phyloP scores from a whole-genome alignment of 2,888 invertebrate species.

The Ennomos quercinarius region DNA sequence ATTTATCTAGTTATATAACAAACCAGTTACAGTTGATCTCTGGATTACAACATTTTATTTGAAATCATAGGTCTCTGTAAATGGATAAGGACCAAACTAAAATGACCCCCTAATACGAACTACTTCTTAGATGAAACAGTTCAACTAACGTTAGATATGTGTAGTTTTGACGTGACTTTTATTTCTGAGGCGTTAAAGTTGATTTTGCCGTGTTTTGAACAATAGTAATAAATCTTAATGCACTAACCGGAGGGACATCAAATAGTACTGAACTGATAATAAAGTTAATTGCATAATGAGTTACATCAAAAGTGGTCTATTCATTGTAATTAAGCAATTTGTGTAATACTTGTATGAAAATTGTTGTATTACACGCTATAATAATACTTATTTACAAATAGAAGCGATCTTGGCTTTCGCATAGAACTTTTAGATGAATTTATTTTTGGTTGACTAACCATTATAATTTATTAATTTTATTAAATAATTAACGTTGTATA shows the following conservation, averaged over 20 bases:
- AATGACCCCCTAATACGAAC: not conserved
- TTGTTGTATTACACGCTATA: not conserved
- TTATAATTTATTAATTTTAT: too few relatives aligned
- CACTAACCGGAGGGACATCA: slow-evolving; percentile 24
- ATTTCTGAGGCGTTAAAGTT: not conserved
- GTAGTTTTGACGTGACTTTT: not conserved
- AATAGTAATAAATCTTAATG: slow-evolving; percentile 17
- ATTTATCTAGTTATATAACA: slow-evolving; percentile 4
- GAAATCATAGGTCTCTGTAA: not conserved
- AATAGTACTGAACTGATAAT: slow-evolving; percentile 37
- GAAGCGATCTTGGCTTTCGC: too few relatives aligned
- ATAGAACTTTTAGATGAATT: too few relatives aligned
- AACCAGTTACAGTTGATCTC: slow-evolving; percentile 18
- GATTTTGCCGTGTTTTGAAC: not conserved
- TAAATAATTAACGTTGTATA: too few relatives aligned
- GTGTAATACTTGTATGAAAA: not conserved
- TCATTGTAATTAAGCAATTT: slow-evolving; percentile 14
- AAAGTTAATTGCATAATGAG: slow-evolving; percentile 46
- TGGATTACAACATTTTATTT: not conserved
- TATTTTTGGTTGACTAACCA: too few relatives aligned
- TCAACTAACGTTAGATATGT: not conserved
- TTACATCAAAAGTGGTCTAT: slow-evolving; percentile 16
- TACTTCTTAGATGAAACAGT: not conserved
- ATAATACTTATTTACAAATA: too few relatives aligned
- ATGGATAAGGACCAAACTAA: not conserved